phyloP scores from a whole-genome alignment of 30 jellyfish, hydroid and myxozoan species.

The Hydractinia symbiolongicarpus region DNA sequence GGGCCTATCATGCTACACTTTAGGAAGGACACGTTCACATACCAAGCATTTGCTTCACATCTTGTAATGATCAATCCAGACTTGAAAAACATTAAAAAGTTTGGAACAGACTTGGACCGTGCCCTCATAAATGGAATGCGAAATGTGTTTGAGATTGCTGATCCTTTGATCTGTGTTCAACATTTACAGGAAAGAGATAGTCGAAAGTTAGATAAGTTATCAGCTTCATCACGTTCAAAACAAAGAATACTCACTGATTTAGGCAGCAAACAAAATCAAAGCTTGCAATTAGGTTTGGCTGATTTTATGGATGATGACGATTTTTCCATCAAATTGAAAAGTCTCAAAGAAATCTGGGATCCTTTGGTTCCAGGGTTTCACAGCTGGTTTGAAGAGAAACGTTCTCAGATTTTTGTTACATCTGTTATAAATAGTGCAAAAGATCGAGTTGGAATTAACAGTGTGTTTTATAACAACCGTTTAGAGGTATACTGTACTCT shows the following conservation, averaged over 20 bases:
- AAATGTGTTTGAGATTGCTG: slow-evolving; percentile 12
- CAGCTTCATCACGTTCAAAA: slow-evolving; percentile 23
- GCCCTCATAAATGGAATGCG: slow-evolving; percentile 34
- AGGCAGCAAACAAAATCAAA: slow-evolving; percentile 14
- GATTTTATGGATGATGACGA: neutral
- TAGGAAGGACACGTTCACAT: no score
- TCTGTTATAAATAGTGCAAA: slow-evolving; percentile 21
- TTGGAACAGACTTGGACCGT: slow-evolving; percentile 44
- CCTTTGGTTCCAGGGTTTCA: slow-evolving; percentile 35
- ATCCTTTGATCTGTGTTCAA: slow-evolving; percentile 26
- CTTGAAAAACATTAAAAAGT: slow-evolving; percentile 10
- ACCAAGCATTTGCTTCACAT: neutral
- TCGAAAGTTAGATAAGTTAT: slow-evolving; percentile 15
- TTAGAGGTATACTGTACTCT: neutral
- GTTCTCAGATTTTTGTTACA: slow-evolving; percentile 16
- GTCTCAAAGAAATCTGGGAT: neutral
- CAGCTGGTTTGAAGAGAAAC: slow-evolving; percentile 24
- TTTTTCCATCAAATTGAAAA: neutral
- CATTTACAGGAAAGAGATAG: slow-evolving; percentile 40
- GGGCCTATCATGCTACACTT: no score
- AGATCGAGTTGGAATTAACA: slow-evolving; percentile 13
- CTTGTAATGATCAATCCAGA: neutral
- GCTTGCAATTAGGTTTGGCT: slow-evolving; percentile 16
- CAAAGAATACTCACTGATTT: slow-evolving; percentile 36
- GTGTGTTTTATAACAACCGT: slow-evolving; percentile 34